phyloP scores from a whole-genome alignment of 2,888 invertebrate species.

The Apamea monoglypha region DNA sequence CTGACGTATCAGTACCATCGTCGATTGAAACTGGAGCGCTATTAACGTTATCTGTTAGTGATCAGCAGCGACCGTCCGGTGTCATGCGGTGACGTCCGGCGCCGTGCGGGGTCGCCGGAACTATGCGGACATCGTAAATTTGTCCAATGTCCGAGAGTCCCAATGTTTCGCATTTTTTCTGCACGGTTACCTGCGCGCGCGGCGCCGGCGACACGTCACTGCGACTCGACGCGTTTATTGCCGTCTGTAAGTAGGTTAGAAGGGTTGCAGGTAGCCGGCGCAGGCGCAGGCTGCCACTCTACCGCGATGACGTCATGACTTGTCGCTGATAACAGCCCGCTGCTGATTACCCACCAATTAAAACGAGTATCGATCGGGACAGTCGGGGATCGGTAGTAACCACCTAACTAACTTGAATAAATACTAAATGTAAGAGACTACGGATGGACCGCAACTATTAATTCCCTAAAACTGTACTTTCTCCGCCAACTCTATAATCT shows the following conservation, averaged over 20 bases:
- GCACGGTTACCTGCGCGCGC: conserved; percentile 47
- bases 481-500: neutral
- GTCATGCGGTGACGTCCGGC: neutral
- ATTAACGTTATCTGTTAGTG: conserved; percentile 22
- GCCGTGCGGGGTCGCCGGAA: conserved; percentile 36
- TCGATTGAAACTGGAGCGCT: neutral
- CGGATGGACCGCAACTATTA: too few species aligned
- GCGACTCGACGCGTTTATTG: conserved; percentile 48
- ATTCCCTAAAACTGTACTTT: neutral
- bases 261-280: conserved; percentile 65
- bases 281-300: conserved; percentile 1
- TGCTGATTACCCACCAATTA: conserved; percentile 18
- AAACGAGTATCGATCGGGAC: conserved; percentile 13
- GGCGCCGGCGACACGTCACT: conserved; percentile 61
- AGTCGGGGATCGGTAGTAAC: neutral
- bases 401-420: neutral
- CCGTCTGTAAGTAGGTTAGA: conserved; percentile 62
- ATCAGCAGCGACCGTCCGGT: conserved; percentile 5
- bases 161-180: conserved; percentile 55
- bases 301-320: conserved; percentile 32
- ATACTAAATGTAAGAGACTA: neutral
- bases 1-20: neutral
- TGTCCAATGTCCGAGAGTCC: conserved; percentile 41
- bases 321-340: conserved; percentile 10
- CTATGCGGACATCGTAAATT: conserved; percentile 59